phyloP scores from a whole-genome alignment of 2,888 invertebrate genomes.

The Oxycera nigricornis region DNA sequence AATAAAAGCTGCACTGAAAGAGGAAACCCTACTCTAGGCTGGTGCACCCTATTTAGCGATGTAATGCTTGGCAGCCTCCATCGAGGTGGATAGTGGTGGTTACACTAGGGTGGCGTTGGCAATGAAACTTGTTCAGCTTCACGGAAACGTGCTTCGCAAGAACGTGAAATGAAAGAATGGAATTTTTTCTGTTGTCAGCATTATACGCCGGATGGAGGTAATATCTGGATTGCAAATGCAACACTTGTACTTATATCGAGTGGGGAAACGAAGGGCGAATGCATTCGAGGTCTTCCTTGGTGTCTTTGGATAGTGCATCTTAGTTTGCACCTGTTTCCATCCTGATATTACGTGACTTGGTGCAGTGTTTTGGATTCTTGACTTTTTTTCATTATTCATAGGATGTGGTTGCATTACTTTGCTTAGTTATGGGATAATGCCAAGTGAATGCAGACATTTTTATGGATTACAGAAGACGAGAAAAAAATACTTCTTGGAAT shows the following conservation, averaged over 20 bases:
- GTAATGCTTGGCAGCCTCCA: not conserved
- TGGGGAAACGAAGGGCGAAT: not conserved
- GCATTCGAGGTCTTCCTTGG: not conserved
- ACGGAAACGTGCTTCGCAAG: slow-evolving; percentile 13
- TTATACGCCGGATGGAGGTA: no score
- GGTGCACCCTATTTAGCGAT: not conserved
- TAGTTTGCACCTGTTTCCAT: not conserved
- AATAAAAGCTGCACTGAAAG: not conserved
- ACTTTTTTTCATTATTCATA: not conserved
- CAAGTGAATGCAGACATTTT: no score
- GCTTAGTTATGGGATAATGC: no score
- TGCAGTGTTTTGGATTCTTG: not conserved
- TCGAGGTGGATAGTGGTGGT: not conserved
- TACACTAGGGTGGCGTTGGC: not conserved
- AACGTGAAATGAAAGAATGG: not conserved
- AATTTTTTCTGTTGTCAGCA: not conserved
- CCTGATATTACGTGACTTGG: not conserved
- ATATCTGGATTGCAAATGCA: not conserved
- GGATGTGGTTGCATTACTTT: not conserved
- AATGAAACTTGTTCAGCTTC: slow-evolving; percentile 29
- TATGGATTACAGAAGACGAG: no score
- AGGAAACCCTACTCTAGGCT: not conserved
- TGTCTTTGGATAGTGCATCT: not conserved
- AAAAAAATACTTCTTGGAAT: no score
- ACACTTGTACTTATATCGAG: not conserved